phyloP scores from a whole-genome alignment of 2,888 invertebrate genomes.

The Drosophila sordidula region DNA sequence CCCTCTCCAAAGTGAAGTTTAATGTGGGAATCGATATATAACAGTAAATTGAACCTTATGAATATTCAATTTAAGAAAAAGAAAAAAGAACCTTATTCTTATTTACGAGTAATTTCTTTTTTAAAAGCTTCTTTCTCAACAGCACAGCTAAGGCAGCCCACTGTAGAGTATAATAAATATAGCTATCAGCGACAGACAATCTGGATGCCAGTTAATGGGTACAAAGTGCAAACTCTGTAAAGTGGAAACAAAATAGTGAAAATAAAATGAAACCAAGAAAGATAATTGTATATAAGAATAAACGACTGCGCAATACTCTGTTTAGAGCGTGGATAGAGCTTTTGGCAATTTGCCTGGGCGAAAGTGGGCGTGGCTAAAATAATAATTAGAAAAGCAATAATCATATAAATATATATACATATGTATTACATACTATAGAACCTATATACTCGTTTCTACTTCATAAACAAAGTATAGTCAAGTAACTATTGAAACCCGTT shows the following conservation, averaged over 20 bases:
- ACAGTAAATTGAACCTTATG: slow-evolving; percentile 46
- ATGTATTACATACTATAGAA: too few relatives aligned
- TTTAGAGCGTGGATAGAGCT: neutral
- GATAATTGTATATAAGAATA: neutral
- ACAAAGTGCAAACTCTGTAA: slow-evolving; percentile 35
- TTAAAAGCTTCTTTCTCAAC: neutral
- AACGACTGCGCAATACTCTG: neutral
- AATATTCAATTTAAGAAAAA: slow-evolving; percentile 41
- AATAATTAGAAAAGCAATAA: too few relatives aligned
- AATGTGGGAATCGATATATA: slow-evolving; percentile 34
- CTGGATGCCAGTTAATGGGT: slow-evolving; percentile 62
- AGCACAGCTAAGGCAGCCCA: neutral
- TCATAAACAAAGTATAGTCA: neutral
- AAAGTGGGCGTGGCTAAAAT: too few relatives aligned
- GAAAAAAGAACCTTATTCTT: neutral
- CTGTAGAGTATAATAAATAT: slow-evolving; percentile 28
- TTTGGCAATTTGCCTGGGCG: too few relatives aligned
- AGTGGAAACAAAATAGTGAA: slow-evolving; percentile 12
- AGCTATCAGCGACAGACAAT: slow-evolving; percentile 34
- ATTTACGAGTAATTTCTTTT: neutral
- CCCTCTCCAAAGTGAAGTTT: slow-evolving; percentile 31
- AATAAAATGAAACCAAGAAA: neutral
- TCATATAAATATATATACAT: too few relatives aligned
- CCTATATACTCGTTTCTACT: neutral
- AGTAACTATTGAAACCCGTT: neutral